phyloP scores from a whole-genome alignment of 1,140 invertebrate genomes.

The Papilio machaon region DNA sequence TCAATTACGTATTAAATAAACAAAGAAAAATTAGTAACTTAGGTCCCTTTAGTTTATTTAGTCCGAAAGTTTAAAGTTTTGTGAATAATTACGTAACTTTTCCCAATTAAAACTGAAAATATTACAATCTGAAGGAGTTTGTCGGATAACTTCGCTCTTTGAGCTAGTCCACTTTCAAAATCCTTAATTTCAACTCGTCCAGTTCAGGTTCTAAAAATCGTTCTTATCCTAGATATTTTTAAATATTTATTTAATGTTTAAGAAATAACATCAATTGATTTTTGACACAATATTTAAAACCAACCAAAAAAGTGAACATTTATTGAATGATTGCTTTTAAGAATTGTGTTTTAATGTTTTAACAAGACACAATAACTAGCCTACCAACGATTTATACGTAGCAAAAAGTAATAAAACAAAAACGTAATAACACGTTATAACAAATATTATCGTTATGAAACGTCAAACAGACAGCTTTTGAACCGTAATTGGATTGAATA shows the following conservation, averaged over 20 bases:
- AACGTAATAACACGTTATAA: neutral
- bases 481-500: slow-evolving; percentile 28
- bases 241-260: too few species aligned
- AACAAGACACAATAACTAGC: too few species aligned
- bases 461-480: slow-evolving; percentile 24
- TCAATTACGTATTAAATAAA: slow-evolving; percentile 3
- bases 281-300: too few species aligned
- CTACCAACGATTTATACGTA: neutral
- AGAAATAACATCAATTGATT: too few species aligned
- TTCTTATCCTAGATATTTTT: neutral
- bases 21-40: slow-evolving; percentile 3
- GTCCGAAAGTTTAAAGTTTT: slow-evolving; percentile 7
- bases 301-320: too few species aligned
- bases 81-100: slow-evolving; percentile 23
- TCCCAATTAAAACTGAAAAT: slow-evolving; percentile 27
- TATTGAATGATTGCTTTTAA: too few species aligned
- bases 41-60: slow-evolving; percentile 10
- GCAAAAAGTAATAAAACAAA: neutral
- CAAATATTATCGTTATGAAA: slow-evolving; percentile 7
- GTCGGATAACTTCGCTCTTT: neutral
- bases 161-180: neutral
- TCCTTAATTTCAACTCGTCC: neutral
- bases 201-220: neutral
- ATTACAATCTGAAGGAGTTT: slow-evolving; percentile 18
- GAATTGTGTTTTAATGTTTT: too few species aligned